Base-by-base conservation (phyloP, 2,888 invertebrate genomes). In the Trachelus iudaicus region DNA sequence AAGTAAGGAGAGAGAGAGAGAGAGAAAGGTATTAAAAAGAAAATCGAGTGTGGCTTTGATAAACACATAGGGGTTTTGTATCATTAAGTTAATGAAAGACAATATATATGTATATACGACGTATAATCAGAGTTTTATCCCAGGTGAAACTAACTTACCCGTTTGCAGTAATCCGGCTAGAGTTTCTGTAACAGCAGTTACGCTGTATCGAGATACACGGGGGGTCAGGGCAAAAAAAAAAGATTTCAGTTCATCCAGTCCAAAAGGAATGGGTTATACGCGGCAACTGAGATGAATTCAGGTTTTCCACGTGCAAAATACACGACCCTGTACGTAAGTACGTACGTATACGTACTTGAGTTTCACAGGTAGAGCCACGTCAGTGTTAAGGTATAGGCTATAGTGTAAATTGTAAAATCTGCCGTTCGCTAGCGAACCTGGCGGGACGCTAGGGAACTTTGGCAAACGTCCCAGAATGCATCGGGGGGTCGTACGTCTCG, bases 1-100 rank as follows among this genome's bases (percentile, higher is more conserved):
- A 11, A 35, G 34, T 73, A 74, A 69, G 23, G 34, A n/a, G 31
- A 73, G 37, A 37, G 40, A 34, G 1, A 34, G 34, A 34, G 78
- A 68, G 37, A 34, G 76, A 71, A 68, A 75, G 76, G 76, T 12
- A 35, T 35, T 31, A n/a, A 56, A 73, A 73, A 30, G 68, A 75
- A n/a, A 15, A 34, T 71, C 6, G 34, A 34, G 30, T 31, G 9
- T 4, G 23, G 30, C 71, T 33, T 71, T 71, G 56, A 23, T 56
- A 23, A 56, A 23, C 9, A 56, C 23, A 23, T 56, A 56, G 56
- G 23, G 56, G 23, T 56, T 56, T 23, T 4, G 56, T 56, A 56
- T 56, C 56, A 23, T 56, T 56, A 56, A 56, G 23, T 56, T 56
- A 56, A 56, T 56, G 56, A 56, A 56, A 56, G 2, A 23, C 23